phyloP scores from a whole-genome alignment of 2,113 vertebrate species.

The Azemiops feae region DNA sequence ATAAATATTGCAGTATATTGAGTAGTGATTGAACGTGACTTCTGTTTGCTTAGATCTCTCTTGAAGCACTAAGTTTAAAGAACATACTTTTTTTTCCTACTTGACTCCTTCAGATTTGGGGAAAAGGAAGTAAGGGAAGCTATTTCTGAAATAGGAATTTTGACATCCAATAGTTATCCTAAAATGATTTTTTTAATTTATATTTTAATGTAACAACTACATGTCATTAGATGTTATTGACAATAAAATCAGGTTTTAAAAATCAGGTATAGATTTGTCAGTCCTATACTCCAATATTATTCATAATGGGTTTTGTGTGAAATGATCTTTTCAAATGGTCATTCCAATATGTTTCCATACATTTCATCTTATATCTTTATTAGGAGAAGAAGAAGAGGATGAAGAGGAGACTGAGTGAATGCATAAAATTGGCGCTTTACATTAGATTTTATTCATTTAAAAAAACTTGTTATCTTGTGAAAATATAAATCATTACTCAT shows the following conservation, averaged over 20 bases:
- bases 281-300: background rate
- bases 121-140: background rate
- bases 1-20: background rate
- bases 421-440: background rate
- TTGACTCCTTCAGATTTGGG: background rate
- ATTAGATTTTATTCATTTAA: background rate
- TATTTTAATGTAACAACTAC: background rate
- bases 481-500: background rate
- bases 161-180: background rate
- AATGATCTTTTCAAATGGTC: background rate
- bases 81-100: background rate
- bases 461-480: background rate
- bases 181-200: background rate
- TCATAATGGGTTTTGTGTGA: background rate
- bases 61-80: background rate
- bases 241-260: background rate
- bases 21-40: background rate
- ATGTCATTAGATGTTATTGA: background rate
- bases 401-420: background rate
- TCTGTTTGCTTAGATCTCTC: background rate
- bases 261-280: background rate
- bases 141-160: background rate
- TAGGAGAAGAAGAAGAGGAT: background rate
- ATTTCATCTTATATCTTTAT: background rate
- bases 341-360: background rate